Base-by-base conservation (phyloP, 2,113 vertebrate species). In the Bungarus multicinctus region DNA sequence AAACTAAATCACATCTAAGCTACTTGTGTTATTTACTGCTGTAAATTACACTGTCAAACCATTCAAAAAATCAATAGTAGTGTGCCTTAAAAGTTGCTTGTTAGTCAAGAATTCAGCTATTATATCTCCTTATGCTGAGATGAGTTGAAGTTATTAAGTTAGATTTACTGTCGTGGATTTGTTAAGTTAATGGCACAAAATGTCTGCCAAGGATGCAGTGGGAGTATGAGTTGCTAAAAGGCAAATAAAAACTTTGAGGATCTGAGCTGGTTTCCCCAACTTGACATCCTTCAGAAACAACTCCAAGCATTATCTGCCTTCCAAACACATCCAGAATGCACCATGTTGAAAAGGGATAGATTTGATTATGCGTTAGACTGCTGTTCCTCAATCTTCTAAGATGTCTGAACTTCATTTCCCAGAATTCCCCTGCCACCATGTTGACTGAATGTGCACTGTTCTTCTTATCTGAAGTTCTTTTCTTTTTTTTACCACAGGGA, bases 401-500 rank as follows among this genome's bases (percentile, higher is more conserved):
- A 34, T 69, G 64, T 16, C 60, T 64, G 60, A 27, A 5, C 27
- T 64, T 64, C 64, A 69, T 1, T 69, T 16, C 64, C 30, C 30
- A 69, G 64, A n/a, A 34, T 6, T 34, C 30, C 30, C 4, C 64
- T 34, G 64, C 64, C 64, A 18, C 30, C 30, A 34, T 69, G 60
- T n/a, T 74, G 47, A 14, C 53, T 22, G 88, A 52, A 89, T 60
- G 30, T 23, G 47, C n/a, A 23, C 11, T 9, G 14, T 10, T 2
- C 2, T 89, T 30, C 54, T 86, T 45, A 93, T 39, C 74, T 34
- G 2, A 53, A 34, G 81, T 22, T 53, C 50, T 90, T 95, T 89
- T 95, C 89, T 95, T 89, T 95, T 89, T 69, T 52, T 7, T 81
- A 25, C 2, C 0, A 55, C 93, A 97, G 97, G 97, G 97, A 90